Conservation (phyloP, 1,140 invertebrate genomes). For the Euschistus heros region DNA sequence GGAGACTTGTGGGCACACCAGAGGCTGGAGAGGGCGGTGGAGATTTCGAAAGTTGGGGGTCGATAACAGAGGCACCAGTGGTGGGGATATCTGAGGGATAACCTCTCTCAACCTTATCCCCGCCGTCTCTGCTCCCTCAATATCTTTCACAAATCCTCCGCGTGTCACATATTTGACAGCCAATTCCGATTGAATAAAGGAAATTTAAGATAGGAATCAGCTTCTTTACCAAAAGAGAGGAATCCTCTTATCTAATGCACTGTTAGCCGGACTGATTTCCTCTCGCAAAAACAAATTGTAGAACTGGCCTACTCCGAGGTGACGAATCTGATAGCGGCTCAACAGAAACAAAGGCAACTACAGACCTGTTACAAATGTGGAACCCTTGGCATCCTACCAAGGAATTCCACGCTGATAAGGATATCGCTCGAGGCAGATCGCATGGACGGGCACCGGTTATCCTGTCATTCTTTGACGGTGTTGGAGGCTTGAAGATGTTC, state of each 20-base stretch:
- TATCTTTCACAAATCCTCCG: background rate
- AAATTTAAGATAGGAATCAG: no score
- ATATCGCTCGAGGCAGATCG: background rate
- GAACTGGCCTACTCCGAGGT: no score
- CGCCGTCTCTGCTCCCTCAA: background rate
- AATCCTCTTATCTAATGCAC: no score
- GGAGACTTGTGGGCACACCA: no score
- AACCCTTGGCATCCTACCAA: background rate
- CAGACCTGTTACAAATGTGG: slow-evolving; percentile 4
- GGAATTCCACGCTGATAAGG: background rate
- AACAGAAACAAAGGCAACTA: background rate
- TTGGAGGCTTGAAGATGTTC: no score
- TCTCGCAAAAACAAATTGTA: no score
- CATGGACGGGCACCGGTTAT: background rate
- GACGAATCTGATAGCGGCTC: no score
- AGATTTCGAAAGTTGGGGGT: slow-evolving; percentile 18
- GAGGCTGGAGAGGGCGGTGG: slow-evolving; percentile 2
- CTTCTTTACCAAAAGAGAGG: no score
- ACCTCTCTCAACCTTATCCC: background rate
- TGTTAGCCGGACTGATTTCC: no score
- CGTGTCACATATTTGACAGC: no score
- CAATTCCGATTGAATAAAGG: no score
- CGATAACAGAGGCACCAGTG: background rate
- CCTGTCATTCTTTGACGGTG: no score
- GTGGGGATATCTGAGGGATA: slow-evolving; percentile 7